phyloP scores from a whole-genome alignment of 2,113 vertebrate species.

The Paraplagusia blochii region DNA sequence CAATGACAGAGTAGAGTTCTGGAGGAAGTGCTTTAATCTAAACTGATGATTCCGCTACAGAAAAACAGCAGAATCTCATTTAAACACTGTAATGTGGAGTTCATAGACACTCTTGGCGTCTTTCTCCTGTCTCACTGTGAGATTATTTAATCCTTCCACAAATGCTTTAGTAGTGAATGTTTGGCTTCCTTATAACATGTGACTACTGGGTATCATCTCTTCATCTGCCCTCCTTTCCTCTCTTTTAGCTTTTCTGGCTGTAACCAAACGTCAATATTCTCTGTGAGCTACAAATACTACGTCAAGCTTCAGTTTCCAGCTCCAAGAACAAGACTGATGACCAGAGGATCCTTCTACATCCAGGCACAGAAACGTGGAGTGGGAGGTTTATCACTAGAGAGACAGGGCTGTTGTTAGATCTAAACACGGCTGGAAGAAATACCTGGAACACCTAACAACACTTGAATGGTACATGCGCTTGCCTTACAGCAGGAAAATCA shows the following conservation, averaged over 20 bases:
- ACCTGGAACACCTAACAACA: not conserved
- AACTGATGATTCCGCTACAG: not conserved
- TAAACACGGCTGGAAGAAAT: conserved; percentile 10
- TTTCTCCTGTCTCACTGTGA: not conserved
- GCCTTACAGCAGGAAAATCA: no score
- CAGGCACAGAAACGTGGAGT: not conserved
- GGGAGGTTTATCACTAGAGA: conserved; percentile 10
- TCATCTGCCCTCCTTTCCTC: conserved; percentile 5
- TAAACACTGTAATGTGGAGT: not conserved
- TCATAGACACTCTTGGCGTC: not conserved
- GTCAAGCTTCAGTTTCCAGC: conserved; percentile 20
- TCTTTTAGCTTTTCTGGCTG: conserved; percentile 8
- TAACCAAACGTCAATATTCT: conserved; percentile 51
- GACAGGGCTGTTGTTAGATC: conserved; percentile 31
- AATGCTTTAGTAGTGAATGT: conserved; percentile 7
- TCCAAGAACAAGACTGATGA: conserved; percentile 7
- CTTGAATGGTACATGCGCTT: no score
- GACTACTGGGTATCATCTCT: conserved; percentile 7
- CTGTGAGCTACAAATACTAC: conserved; percentile 11
- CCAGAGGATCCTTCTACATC: conserved; percentile 42
- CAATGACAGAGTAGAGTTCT: not conserved
- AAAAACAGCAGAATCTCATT: not conserved
- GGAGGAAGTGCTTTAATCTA: not conserved
- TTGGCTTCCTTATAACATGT: conserved; percentile 22
- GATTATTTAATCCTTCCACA: conserved; percentile 3